A percentile compares a stretch with the other conserved stretches of the same genome.
Evolutionary conservation across 2,888 invertebrate species (phyloP).

Genomic region (Conomelus anceps): DNA sequence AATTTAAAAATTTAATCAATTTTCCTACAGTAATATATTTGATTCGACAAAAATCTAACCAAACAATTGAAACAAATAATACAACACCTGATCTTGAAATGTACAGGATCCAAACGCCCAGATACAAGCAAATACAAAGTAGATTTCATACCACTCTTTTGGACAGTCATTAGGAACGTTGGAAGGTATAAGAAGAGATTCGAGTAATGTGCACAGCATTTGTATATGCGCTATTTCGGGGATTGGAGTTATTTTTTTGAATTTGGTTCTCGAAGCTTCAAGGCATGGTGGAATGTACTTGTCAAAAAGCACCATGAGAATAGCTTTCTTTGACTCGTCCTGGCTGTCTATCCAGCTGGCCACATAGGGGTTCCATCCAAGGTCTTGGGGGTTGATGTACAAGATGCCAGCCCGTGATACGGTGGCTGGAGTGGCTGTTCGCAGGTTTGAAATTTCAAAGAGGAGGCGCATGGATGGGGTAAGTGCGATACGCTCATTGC

Average conservation of each 20-base stretch:
- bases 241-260: constrained; percentile 86
- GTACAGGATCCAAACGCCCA: constrained; percentile 93
- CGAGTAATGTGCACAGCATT: constrained; percentile 79
- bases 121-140: constrained; percentile 81
- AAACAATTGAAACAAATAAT: too few relatives aligned
- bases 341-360: constrained; percentile 82
- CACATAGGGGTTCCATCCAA: constrained; percentile 89
- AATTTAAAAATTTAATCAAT: too few relatives aligned
- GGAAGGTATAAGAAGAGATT: constrained; percentile 71
- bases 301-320: constrained; percentile 80
- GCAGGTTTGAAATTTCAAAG: constrained; percentile 87
- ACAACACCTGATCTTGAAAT: constrained; percentile 67
- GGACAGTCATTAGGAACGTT: constrained; percentile 82
- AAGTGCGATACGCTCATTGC: constrained; percentile 88
- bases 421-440: constrained; percentile 91
- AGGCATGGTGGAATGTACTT: constrained; percentile 83
- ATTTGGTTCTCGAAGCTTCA: constrained; percentile 63
- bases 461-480: constrained; percentile 82
- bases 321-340: constrained; percentile 65
- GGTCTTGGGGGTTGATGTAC: constrained; percentile 87
- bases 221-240: constrained; percentile 84
- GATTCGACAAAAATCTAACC: too few relatives aligned
- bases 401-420: constrained; percentile 91
- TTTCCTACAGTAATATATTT: too few relatives aligned
- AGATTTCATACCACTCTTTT: constrained; percentile 90